phyloP scores from a whole-genome alignment of 2,113 vertebrate species.

The Tympanuchus pallidicinctus region DNA sequence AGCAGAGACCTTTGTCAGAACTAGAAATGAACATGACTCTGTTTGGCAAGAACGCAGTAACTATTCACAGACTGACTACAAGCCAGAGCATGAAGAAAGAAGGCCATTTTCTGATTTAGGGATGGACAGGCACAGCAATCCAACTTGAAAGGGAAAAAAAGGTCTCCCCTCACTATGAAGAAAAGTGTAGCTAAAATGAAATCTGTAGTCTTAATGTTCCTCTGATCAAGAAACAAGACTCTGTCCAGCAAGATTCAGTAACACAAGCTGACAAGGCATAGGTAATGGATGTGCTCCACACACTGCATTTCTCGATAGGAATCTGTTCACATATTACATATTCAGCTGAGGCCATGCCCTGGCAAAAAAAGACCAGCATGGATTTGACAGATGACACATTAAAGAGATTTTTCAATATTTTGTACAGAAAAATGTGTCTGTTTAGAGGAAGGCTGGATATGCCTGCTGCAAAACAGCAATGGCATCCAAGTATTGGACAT shows the following conservation, averaged over 20 bases:
- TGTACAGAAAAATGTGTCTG: background rate
- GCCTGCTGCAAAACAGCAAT: background rate
- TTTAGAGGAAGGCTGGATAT: background rate
- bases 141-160: background rate
- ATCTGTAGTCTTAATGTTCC: background rate
- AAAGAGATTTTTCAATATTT: conserved; percentile 8
- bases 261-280: background rate
- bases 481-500: background rate
- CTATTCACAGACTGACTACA: conserved; percentile 40
- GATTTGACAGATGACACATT: background rate
- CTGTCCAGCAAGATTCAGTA: background rate
- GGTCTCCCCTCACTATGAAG: background rate
- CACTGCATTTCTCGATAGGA: background rate
- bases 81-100: conserved; percentile 34
- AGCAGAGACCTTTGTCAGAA: conserved; percentile 48
- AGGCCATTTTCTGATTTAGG: background rate
- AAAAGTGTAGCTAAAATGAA: background rate
- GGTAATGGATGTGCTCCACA: background rate
- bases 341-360: background rate
- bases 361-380: background rate
- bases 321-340: background rate
- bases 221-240: background rate
- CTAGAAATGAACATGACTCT: conserved; percentile 20
- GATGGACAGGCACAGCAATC: conserved; percentile 19
- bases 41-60: conserved; percentile 36